A percentile compares a stretch with the other conserved stretches of the same genome.
Conservation (phyloP, 1,140 invertebrate genomes). For the Himalopsyche phryganea region DNA sequence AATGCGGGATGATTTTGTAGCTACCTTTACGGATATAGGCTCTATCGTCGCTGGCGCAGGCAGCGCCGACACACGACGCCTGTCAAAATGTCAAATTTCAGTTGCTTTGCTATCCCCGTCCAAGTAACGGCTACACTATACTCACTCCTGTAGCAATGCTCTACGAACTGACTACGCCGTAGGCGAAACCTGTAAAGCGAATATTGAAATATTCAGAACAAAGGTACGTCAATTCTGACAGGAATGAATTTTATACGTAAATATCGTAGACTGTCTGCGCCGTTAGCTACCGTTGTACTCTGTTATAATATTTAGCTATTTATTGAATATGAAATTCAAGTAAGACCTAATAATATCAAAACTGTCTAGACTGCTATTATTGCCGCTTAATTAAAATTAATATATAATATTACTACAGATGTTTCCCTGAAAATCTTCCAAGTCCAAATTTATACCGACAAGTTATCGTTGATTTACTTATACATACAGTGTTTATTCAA, state of each 20-base stretch:
- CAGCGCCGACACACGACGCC: conserved; percentile 34
- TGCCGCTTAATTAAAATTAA: no score
- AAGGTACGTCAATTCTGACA: conserved; percentile 15
- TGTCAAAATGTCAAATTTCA: conserved; percentile 58
- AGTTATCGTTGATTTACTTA: no score
- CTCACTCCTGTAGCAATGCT: background rate
- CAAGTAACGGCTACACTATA: conserved; percentile 8
- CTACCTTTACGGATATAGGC: conserved; percentile 4
- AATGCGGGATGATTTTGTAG: no score
- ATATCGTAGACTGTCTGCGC: background rate
- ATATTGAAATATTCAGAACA: conserved; percentile 25
- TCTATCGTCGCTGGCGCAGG: conserved; percentile 17
- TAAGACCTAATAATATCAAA: no score
- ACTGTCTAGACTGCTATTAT: no score
- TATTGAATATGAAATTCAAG: no score
- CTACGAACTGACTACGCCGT: background rate
- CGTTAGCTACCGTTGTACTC: no score
- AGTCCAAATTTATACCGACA: no score
- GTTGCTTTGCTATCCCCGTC: conserved; percentile 32
- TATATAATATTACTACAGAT: no score
- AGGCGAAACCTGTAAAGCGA: conserved; percentile 1
- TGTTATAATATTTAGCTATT: no score
- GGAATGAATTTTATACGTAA: conserved; percentile 17
- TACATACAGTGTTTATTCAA: no score
- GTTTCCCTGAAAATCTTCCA: no score